Percentiles rank a stretch among this genome's conserved stretches.
phyloP scores from a whole-genome alignment of 1,140 invertebrate genomes.

The Zaprionus taronus region DNA sequence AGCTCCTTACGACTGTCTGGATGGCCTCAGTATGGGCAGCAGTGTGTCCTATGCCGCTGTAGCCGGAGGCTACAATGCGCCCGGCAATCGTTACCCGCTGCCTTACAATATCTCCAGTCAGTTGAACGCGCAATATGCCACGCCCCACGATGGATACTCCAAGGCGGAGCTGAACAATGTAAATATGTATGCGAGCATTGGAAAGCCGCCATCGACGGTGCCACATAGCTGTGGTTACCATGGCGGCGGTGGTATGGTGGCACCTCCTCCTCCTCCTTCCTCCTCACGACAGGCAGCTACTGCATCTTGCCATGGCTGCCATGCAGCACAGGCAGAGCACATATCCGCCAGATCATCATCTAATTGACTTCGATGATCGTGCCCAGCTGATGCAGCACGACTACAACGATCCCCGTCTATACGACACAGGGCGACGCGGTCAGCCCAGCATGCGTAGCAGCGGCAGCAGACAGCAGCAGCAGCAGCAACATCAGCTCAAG shows the following conservation, averaged over 20 bases:
- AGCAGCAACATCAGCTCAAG: neutral
- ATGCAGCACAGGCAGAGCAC: conserved; percentile 75
- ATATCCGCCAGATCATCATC: conserved; percentile 85
- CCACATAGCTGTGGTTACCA: conserved; percentile 63
- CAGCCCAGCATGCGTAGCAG: conserved; percentile 29
- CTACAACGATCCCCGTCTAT: conserved; percentile 65
- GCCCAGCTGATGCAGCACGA: conserved; percentile 75
- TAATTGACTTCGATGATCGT: conserved; percentile 90
- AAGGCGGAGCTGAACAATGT: conserved; percentile 43
- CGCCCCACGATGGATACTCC: conserved; percentile 54
- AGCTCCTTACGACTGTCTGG: conserved; percentile 74
- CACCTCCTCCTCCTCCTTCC: conserved; percentile 3
- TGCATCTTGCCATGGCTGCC: conserved; percentile 42
- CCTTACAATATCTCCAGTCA: conserved; percentile 82
- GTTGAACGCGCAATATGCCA: conserved; percentile 69
- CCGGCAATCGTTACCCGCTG: conserved; percentile 81
- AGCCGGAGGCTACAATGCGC: conserved; percentile 75
- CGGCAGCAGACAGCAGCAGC: conserved; percentile 21
- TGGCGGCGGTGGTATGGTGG: conserved; percentile 8
- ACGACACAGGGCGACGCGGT: conserved; percentile 36
- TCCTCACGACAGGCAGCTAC: neutral
- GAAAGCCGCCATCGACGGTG: conserved; percentile 41
- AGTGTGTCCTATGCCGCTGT: conserved; percentile 78
- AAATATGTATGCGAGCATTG: conserved; percentile 63
- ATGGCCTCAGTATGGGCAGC: conserved; percentile 74